A percentile compares a stretch with the other conserved stretches of the same genome.
Conservation (phyloP, 2,113 vertebrate genomes). For the Blennius ocellaris region DNA sequence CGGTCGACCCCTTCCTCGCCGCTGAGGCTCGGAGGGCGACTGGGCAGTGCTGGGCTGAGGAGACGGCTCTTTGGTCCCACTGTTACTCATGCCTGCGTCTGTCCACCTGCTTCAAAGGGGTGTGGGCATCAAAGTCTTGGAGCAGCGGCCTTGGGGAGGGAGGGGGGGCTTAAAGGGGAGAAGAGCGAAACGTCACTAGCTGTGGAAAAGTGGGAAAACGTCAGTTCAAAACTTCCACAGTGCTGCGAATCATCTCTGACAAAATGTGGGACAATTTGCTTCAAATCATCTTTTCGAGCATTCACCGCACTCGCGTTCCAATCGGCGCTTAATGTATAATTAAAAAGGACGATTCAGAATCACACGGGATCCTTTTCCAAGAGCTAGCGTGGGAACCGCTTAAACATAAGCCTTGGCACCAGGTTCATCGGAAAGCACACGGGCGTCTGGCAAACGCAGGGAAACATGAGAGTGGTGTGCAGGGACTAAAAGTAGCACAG, state of each 20-base stretch:
- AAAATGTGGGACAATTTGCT: neutral
- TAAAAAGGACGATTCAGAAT: slow-evolving; percentile 39
- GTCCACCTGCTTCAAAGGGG: slow-evolving; percentile 72
- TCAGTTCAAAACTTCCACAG: slow-evolving; percentile 10
- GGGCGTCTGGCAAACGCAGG: slow-evolving; percentile 68
- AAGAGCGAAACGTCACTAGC: slow-evolving; percentile 49
- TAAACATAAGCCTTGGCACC: slow-evolving; percentile 69
- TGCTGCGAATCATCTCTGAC: slow-evolving; percentile 10
- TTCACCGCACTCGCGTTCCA: slow-evolving; percentile 2
- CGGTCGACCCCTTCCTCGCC: slow-evolving; percentile 83
- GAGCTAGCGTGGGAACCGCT: slow-evolving; percentile 72
- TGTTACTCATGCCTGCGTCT: slow-evolving; percentile 83
- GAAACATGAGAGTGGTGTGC: slow-evolving; percentile 77
- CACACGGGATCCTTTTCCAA: slow-evolving; percentile 50
- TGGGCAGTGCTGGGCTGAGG: slow-evolving; percentile 65
- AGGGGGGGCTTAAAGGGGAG: slow-evolving; percentile 58
- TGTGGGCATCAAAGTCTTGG: slow-evolving; percentile 79
- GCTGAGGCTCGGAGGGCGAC: slow-evolving; percentile 71
- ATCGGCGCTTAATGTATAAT: slow-evolving; percentile 23
- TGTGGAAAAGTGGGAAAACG: slow-evolving; percentile 6
- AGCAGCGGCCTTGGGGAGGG: slow-evolving; percentile 62
- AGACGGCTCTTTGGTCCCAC: slow-evolving; percentile 79
- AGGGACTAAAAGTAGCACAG: slow-evolving; percentile 81
- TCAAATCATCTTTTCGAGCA: slow-evolving; percentile 5
- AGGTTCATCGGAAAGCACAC: slow-evolving; percentile 63